Base-by-base conservation (phyloP, 2,113 vertebrate species). In the Cinclus mexicanus region DNA sequence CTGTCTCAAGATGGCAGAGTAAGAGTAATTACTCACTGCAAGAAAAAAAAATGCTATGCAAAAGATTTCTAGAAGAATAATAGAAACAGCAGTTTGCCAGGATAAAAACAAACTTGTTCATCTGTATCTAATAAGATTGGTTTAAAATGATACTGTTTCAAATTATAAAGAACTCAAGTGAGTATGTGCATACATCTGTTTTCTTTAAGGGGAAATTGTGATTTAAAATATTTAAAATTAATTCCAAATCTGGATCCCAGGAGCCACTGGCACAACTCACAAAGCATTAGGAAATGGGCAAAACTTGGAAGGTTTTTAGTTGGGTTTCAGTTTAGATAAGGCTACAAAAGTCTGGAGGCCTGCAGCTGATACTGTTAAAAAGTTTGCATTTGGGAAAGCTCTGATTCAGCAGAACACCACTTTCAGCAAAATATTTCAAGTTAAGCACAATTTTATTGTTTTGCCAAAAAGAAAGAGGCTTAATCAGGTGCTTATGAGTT, bases 101-200 rank as follows among this genome's bases (percentile, higher is more conserved):
- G 44, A 81, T 91, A 94, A 83, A 91, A 96, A 93, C 90, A 60
- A 94, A 93, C 78, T 95, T 84, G 81, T 88, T 97, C 95, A 89
- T 94, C 86, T 97, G 72, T 94, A 95, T 95, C 86, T 91, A 94
- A 94, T 95, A 90, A 93, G 90, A 91, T 90, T 94, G 86, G 91
- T 84, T 88, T 94, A 91, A 94, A 77, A 90, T 79, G 24, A 94
- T 94, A 80, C 60, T 84, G 76, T 93, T 97, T 69, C 77, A 91
- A 89, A 95, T 95, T 91, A 95, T 94, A 57, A 94, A 93, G 74
- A 95, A 17, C 91, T 94, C 86, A 67, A 92, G 76, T 95, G 76
- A 83, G 59, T 97, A 92, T 80, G 74, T 84, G 52, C 44, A 79
- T 87, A 56, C 44, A 60, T 78, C 90, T 92, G 69, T 93, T 96